Evolutionary conservation across 1,140 invertebrate species (phyloP).

Genomic region (Drosophila truncata): DNA sequence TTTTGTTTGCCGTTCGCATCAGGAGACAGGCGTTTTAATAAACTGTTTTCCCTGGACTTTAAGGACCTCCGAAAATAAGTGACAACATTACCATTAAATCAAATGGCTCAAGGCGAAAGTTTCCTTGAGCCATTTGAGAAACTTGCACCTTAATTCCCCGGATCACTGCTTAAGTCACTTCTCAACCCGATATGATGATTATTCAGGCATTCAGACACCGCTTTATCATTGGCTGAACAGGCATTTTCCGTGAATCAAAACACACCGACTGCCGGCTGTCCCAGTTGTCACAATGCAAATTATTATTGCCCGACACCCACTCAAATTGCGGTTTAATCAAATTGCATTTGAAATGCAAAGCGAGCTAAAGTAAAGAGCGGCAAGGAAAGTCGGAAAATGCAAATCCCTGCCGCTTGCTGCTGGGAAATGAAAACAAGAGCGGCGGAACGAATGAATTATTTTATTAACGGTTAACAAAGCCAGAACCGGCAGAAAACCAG

Average conservation of each 20-base stretch:
- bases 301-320: constrained; percentile 35
- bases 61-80: constrained; percentile 35
- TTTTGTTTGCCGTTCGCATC: constrained; percentile 26
- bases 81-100: constrained; percentile 60
- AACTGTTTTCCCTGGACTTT: constrained; percentile 43
- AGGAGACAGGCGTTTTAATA: constrained; percentile 40
- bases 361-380: neutral
- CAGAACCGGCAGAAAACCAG: neutral
- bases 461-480: constrained; percentile 48
- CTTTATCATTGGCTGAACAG: neutral
- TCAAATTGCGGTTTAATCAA: constrained; percentile 51
- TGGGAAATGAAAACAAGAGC: constrained; percentile 30
- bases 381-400: constrained; percentile 27
- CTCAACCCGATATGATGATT: constrained; percentile 3
- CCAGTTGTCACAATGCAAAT: constrained; percentile 50
- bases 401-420: constrained; percentile 21
- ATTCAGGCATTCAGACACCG: neutral
- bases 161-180: neutral
- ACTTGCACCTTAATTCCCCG: neutral
- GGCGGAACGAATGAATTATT: constrained; percentile 42
- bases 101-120: constrained; percentile 29
- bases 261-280: constrained; percentile 35
- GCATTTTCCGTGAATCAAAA: constrained; percentile 45
- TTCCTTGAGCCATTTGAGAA: constrained; percentile 2
- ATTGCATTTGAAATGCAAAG: constrained; percentile 50